Conservation (phyloP, 2,797 vertebrate genomes). For the Siniperca obscura region DNA sequence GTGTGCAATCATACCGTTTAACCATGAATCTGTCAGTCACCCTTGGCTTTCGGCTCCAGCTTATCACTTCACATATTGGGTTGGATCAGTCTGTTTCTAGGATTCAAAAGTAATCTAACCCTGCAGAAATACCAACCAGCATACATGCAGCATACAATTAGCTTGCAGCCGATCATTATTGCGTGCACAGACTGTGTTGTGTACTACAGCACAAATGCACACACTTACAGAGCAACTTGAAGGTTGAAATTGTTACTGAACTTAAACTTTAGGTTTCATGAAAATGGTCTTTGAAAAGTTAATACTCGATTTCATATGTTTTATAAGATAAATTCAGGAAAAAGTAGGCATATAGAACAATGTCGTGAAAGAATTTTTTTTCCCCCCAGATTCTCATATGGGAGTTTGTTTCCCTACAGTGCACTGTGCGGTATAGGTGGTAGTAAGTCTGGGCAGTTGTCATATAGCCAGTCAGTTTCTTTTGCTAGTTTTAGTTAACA, state of each 20-base stretch:
- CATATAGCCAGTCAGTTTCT: background rate
- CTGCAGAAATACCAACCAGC: conserved; percentile 50
- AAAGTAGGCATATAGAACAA: background rate
- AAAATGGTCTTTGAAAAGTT: background rate
- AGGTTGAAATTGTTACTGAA: background rate
- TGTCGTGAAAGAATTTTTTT: background rate
- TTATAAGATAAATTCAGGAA: background rate
- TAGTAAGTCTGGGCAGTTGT: background rate
- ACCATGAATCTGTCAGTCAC: conserved; percentile 71
- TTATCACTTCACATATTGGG: conserved; percentile 63
- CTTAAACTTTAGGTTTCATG: background rate
- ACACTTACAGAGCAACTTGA: conserved; percentile 2
- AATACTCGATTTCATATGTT: background rate
- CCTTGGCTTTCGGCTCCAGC: conserved; percentile 55
- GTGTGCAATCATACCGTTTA: conserved; percentile 63
- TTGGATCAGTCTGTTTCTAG: conserved; percentile 60
- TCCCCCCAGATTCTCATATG: too few species aligned
- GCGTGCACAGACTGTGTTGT: conserved; percentile 23
- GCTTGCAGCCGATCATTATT: conserved; percentile 26
- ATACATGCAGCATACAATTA: conserved; percentile 53
- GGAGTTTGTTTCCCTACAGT: too few species aligned
- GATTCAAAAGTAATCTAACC: conserved; percentile 59
- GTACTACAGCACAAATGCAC: background rate
- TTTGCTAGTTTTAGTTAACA: background rate
- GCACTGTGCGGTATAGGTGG: background rate